These are phyloP conservation scores for Sylvicola cinctus DNA, from an alignment of 2,888 invertebrate species.

Conservation along the genomic window DNA sequence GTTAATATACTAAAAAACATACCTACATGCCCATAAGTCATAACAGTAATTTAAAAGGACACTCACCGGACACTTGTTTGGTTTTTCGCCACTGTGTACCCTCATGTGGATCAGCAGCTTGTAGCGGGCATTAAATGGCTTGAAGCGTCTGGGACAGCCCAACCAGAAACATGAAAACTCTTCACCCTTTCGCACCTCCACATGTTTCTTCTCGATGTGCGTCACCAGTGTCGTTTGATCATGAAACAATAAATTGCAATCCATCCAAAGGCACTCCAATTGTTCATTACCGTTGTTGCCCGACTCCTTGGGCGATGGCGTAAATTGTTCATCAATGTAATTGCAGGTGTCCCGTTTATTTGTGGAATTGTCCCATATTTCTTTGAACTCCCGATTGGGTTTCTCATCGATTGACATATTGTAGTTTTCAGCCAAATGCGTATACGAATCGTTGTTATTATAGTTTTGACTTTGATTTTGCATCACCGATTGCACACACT, in stretches of 20 bases:
- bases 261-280: slow-evolving; percentile 58
- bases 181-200: slow-evolving; percentile 66
- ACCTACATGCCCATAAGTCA: no score
- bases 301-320: not conserved
- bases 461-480: slow-evolving; percentile 4
- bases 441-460: slow-evolving; percentile 12
- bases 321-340: not conserved
- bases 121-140: slow-evolving; percentile 94
- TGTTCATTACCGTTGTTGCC: slow-evolving; percentile 1
- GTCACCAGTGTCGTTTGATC: slow-evolving; percentile 61
- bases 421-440: slow-evolving; percentile 13
- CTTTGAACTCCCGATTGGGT: slow-evolving; percentile 24
- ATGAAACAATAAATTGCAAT: slow-evolving; percentile 59
- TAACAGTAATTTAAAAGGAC: no score
- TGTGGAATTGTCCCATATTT: slow-evolving; percentile 19
- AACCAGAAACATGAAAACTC: slow-evolving; percentile 89
- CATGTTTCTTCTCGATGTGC: slow-evolving; percentile 71
- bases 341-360: not conserved
- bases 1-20: no score
- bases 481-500: not conserved
- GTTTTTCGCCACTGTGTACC: slow-evolving; percentile 95
- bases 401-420: slow-evolving; percentile 12
- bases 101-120: slow-evolving; percentile 94
- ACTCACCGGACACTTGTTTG: slow-evolving; percentile 92
- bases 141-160: slow-evolving; percentile 69